Conservation (phyloP, 1,140 invertebrate genomes). For the Teleogryllus occipitalis region DNA sequence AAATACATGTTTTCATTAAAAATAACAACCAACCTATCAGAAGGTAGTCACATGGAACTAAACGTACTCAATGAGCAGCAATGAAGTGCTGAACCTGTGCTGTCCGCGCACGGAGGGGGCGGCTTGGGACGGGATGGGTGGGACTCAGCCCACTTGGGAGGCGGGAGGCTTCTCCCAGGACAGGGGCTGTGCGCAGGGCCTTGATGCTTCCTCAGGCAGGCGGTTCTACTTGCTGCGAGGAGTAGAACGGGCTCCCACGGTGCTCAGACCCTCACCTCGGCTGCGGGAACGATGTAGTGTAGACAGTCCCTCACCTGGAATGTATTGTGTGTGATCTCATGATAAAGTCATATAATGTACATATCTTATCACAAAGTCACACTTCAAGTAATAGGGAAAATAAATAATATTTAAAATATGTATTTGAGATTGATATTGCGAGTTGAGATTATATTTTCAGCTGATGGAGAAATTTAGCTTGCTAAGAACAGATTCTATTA, state of each 20-base stretch:
- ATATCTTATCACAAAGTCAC: no score
- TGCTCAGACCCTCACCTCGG: conserved; percentile 58
- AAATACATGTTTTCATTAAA: background rate
- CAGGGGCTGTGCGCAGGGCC: conserved; percentile 3
- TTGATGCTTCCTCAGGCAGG: background rate
- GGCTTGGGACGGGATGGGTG: background rate
- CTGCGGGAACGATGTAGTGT: conserved; percentile 52
- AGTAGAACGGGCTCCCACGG: conserved; percentile 35
- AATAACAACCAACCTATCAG: background rate
- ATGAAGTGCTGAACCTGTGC: conserved; percentile 1
- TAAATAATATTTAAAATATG: no score
- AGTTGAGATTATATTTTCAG: no score
- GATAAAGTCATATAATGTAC: no score
- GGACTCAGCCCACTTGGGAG: background rate
- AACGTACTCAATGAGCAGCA: background rate
- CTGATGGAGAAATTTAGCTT: no score
- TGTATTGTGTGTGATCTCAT: background rate
- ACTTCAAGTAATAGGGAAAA: no score
- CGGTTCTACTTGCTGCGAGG: conserved; percentile 12
- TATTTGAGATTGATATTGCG: no score
- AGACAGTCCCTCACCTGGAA: conserved; percentile 42
- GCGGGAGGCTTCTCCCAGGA: background rate
- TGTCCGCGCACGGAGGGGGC: background rate
- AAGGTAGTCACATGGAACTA: background rate
- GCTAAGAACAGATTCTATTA: no score